Percentiles rank a stretch among this genome's conserved stretches.
These are phyloP conservation scores for Pseudoatta argentina DNA, from an alignment of 1,140 invertebrate genomes.

Conservation along the genomic window DNA sequence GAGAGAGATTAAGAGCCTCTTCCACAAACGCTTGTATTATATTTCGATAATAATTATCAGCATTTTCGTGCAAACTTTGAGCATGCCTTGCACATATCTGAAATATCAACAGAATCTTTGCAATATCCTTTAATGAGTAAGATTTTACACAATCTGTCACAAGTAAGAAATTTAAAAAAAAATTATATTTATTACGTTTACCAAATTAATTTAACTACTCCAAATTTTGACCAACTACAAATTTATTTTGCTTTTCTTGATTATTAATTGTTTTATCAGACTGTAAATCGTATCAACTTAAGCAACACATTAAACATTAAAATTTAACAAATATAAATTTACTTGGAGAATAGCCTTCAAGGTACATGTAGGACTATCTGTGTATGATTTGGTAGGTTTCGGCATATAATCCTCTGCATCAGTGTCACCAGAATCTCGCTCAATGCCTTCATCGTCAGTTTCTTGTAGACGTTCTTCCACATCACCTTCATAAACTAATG, in stretches of 20 bases:
- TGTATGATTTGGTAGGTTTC: slow-evolving; percentile 61
- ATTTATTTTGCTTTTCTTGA: not conserved
- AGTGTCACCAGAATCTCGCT: slow-evolving; percentile 93
- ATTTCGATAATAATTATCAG: slow-evolving; percentile 95
- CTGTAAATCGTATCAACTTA: not conserved
- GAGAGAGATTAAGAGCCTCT: slow-evolving; percentile 95
- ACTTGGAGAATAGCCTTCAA: slow-evolving; percentile 74
- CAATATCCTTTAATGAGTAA: not conserved
- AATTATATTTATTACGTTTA: not conserved
- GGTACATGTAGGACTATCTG: slow-evolving; percentile 55
- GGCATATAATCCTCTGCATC: slow-evolving; percentile 86
- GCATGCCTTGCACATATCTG: slow-evolving; percentile 91
- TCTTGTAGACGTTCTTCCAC: slow-evolving; percentile 87
- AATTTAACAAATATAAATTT: slow-evolving; percentile 21
- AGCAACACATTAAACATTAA: not conserved
- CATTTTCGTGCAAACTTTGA: slow-evolving; percentile 86
- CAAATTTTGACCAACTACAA: not conserved
- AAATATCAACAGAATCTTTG: slow-evolving; percentile 40
- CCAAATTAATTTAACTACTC: slow-evolving; percentile 7
- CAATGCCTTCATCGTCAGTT: slow-evolving; percentile 96
- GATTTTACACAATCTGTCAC: not conserved
- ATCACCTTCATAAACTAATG: slow-evolving; percentile 64
- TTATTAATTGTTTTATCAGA: not conserved
- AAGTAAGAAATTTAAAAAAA: slow-evolving; percentile 19
- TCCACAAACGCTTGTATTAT: slow-evolving; percentile 96